A percentile compares a stretch with the other conserved stretches of the same genome.
Conservation (phyloP, 2,797 vertebrate species). For the Tamandua tetradactyla region DNA sequence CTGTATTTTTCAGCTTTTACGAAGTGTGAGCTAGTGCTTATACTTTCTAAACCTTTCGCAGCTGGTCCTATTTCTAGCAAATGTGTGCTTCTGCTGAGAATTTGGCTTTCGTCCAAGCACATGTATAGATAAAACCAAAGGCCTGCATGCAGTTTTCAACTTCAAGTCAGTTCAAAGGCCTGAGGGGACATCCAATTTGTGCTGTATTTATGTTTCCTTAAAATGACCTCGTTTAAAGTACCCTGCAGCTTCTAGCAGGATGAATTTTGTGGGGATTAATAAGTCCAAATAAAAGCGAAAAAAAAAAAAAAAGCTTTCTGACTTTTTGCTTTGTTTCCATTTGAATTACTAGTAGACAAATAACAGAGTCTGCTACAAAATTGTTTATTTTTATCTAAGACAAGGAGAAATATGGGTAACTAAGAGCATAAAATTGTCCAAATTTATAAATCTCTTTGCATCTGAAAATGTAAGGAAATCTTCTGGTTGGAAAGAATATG, state of each 20-base stretch:
- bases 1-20: constrained; percentile 51
- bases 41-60: constrained; percentile 49
- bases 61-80: constrained; percentile 47
- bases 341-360: constrained; percentile 6
- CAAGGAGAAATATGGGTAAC: neutral
- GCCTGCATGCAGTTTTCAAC: neutral
- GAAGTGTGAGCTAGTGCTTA: constrained; percentile 6
- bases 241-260: constrained; percentile 9
- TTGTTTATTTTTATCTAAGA: neutral
- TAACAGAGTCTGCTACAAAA: constrained; percentile 18
- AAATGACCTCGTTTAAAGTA: constrained; percentile 60
- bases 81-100: constrained; percentile 67
- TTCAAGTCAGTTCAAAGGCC: constrained; percentile 64
- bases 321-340: constrained; percentile 19
- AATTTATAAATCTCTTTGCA: constrained; percentile 13
- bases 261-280: constrained; percentile 51
- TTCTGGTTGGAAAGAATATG: neutral
- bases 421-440: neutral
- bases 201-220: constrained; percentile 65
- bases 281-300: neutral
- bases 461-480: neutral
- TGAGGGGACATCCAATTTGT: constrained; percentile 66
- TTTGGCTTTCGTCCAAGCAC: constrained; percentile 60
- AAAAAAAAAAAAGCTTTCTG: neutral
- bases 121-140: constrained; percentile 58